Percentiles rank a stretch among this genome's conserved stretches.
Conservation (phyloP, 2,888 invertebrate species). For the Fragum fragum region DNA sequence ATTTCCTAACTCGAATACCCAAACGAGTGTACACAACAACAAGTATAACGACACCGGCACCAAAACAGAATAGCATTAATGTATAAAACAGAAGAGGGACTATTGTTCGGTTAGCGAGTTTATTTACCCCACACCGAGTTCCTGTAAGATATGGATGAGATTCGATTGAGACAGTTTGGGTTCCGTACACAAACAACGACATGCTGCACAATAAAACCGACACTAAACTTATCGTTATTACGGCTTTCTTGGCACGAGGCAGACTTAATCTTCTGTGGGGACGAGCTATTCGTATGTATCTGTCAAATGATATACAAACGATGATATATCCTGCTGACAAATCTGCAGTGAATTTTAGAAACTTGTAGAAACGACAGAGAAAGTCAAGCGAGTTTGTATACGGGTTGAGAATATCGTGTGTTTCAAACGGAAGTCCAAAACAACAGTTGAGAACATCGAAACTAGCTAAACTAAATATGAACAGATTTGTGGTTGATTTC, state of each 20-base stretch:
- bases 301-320: slow-evolving; percentile 65
- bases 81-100: slow-evolving; percentile 53
- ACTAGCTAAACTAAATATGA: slow-evolving; percentile 56
- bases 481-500: slow-evolving; percentile 60
- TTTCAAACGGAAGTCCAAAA: slow-evolving; percentile 48
- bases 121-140: slow-evolving; percentile 46
- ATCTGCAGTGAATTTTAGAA: slow-evolving; percentile 48
- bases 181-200: slow-evolving; percentile 50
- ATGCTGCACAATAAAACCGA: slow-evolving; percentile 43
- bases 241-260: slow-evolving; percentile 47
- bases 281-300: slow-evolving; percentile 59
- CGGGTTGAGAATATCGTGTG: slow-evolving; percentile 50
- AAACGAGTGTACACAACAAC: slow-evolving; percentile 54
- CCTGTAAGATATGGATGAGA: slow-evolving; percentile 35
- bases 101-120: slow-evolving; percentile 35
- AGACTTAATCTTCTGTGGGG: slow-evolving; percentile 58
- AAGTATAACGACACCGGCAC: slow-evolving; percentile 51
- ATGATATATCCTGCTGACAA: slow-evolving; percentile 64
- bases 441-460: slow-evolving; percentile 58
- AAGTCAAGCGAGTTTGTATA: slow-evolving; percentile 39
- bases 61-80: slow-evolving; percentile 53
- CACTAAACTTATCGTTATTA: slow-evolving; percentile 15
- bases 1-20: slow-evolving; percentile 57
- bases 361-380: slow-evolving; percentile 52
- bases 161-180: slow-evolving; percentile 37